Evolutionary conservation across 2,888 invertebrate species (phyloP), one percentile per base, ranked within the genome.

Genomic region (Rhyacophila evoluta): DNA sequence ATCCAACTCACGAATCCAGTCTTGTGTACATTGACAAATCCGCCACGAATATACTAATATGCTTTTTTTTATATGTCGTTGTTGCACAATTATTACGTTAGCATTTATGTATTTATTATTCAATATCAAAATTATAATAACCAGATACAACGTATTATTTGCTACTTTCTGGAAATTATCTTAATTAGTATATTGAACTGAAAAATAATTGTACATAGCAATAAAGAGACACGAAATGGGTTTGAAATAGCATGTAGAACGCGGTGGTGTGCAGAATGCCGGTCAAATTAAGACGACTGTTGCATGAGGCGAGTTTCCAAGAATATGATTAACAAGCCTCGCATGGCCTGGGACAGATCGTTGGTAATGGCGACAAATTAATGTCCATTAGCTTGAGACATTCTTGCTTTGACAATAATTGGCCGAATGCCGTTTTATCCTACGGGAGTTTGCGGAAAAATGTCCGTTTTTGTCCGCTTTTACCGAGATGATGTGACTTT

Each of bases 361-460:
- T 33, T 33, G 29, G 19, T 69, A 79, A 81, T 76, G 78, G 75
- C 71, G 81, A 81, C 81, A 81, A 81, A 81, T 81, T 81, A 80
- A 80, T 76, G 81, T 74, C 81, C 78, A 81, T 81, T 81, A 81
- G 79, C 75, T 19, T 33, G 72, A 78, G 70, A 70, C 79, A 81
- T 81, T 79, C 79, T 55, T 74, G 36, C 12, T 33, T 37, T 70
- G 55, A 75, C 75, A 76, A 79, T 81, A 81, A 81, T 81, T 81
- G 77, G 72, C 41, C 76, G 72, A 74, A 27, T 67, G 69, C 73
- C 74, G 77, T 75, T 55, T n/a, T 80, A 71, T 55, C 78, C 78
- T 79, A 78, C 78, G 81, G 79, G 79, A 81, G 74, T 79, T 81
- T 78, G 75, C 70, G 78, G 74, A 81, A 77, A 81, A 79, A 78